Percentiles rank a stretch among this genome's conserved stretches.
Evolutionary conservation across 2,797 vertebrate species (phyloP).

Genomic region (Urophycis tenuis): DNA sequence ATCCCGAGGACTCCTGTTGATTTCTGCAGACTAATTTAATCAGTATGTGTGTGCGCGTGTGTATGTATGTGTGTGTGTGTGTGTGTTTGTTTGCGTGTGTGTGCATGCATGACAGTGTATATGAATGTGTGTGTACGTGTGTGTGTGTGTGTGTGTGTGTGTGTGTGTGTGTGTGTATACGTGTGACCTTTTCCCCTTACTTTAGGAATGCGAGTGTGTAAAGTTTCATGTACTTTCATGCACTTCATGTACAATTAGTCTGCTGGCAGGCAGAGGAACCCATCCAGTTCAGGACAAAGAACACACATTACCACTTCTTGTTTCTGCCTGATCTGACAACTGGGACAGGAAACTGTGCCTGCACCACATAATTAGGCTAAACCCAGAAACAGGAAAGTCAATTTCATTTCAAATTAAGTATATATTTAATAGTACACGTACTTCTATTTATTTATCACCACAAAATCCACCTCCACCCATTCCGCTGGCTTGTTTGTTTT

Average conservation of each 20-base stretch:
- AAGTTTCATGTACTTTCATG: conserved; percentile 10
- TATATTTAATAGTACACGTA: neutral
- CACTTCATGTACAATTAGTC: conserved; percentile 29
- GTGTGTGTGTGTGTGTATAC: neutral
- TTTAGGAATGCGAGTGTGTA: neutral
- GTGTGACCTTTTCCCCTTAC: neutral
- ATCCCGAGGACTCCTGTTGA: conserved; percentile 52
- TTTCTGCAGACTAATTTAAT: conserved; percentile 70
- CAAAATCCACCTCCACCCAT: neutral
- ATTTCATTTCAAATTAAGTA: conserved; percentile 8
- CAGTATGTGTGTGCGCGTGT: conserved; percentile 38
- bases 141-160: neutral
- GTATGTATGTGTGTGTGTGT: conserved; percentile 20
- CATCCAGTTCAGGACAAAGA: conserved; percentile 49
- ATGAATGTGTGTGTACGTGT: neutral
- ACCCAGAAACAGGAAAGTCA: conserved; percentile 19
- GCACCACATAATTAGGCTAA: conserved; percentile 24
- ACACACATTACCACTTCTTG: conserved; percentile 6
- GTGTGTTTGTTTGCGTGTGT: conserved; percentile 10
- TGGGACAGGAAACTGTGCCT: conserved; percentile 8
- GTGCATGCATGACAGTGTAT: conserved; percentile 6
- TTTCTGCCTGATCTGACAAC: conserved; percentile 26
- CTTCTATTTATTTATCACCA: neutral
- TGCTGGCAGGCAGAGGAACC: conserved; percentile 32
- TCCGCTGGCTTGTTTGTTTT: neutral